Conservation (phyloP, 2,113 vertebrate species). For the Galemys pyrenaicus region DNA sequence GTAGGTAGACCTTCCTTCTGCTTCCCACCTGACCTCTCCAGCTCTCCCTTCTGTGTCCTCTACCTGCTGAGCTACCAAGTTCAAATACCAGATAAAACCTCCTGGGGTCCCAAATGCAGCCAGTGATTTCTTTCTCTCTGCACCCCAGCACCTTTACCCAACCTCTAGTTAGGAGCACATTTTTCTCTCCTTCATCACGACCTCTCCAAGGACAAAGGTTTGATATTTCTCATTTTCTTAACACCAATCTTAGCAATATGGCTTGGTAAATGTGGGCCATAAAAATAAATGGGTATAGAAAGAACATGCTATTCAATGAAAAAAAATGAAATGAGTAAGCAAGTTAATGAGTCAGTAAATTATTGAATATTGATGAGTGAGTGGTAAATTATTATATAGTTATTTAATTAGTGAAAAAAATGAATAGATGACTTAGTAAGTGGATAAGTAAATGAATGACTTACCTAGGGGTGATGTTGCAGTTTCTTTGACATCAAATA, state of each 20-base stretch:
- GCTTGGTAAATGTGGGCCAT: neutral
- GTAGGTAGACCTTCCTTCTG: neutral
- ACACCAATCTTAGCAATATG: no score
- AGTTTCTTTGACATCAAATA: neutral
- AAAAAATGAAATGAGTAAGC: neutral
- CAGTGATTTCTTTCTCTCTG: neutral
- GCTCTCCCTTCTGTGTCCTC: no score
- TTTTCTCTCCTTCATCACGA: neutral
- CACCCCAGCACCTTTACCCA: fast-evolving
- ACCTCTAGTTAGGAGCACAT: neutral
- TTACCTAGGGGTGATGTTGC: neutral
- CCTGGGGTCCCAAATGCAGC: neutral
- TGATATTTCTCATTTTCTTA: neutral
- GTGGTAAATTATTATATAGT: neutral
- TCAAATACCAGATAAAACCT: neutral
- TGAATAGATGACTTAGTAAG: neutral
- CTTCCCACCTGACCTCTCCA: neutral
- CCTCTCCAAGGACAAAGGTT: neutral
- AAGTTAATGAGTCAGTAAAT: neutral
- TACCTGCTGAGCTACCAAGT: neutral
- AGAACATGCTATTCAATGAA: neutral
- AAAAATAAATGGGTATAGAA: neutral
- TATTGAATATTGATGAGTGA: neutral
- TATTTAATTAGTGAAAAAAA: constrained; percentile 7
- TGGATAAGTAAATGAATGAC: neutral